phyloP scores from a whole-genome alignment of 2,113 vertebrate species.

The Cairina moschata region DNA sequence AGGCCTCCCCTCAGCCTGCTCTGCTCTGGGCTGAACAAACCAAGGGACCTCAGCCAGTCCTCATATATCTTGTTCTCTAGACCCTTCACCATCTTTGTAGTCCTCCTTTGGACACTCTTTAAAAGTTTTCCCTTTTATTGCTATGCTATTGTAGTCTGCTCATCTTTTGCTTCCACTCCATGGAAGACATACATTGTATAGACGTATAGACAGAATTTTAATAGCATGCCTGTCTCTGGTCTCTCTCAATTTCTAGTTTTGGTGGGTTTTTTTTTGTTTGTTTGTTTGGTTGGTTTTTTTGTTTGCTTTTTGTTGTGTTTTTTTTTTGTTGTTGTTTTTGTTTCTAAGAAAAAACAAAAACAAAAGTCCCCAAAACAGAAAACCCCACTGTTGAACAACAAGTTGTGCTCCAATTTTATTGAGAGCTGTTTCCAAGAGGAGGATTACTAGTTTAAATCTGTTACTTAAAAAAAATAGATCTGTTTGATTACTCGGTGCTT shows the following conservation, averaged over 20 bases:
- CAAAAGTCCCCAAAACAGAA: background rate
- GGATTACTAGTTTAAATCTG: conserved; percentile 13
- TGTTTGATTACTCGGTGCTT: conserved; percentile 2
- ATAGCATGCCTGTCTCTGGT: background rate
- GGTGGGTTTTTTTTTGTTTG: background rate
- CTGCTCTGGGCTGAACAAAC: too few species aligned
- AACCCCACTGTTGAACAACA: background rate
- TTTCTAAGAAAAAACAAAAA: background rate
- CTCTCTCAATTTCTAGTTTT: background rate
- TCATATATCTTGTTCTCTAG: too few species aligned
- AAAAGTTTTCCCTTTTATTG: background rate
- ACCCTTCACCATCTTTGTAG: too few species aligned
- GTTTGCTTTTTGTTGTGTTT: too few species aligned
- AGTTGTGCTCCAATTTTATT: background rate
- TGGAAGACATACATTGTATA: background rate
- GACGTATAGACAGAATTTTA: background rate
- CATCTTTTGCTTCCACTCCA: background rate
- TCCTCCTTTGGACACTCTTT: too few species aligned
- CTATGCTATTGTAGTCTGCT: background rate
- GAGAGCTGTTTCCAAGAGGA: background rate
- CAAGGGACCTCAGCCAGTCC: too few species aligned
- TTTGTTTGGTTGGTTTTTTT: too few species aligned
- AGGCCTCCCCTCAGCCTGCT: too few species aligned
- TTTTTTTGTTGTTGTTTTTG: too few species aligned
- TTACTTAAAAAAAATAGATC: conserved; percentile 40